Conservation (phyloP, 2,797 vertebrate genomes). For the Molossus molossus region DNA sequence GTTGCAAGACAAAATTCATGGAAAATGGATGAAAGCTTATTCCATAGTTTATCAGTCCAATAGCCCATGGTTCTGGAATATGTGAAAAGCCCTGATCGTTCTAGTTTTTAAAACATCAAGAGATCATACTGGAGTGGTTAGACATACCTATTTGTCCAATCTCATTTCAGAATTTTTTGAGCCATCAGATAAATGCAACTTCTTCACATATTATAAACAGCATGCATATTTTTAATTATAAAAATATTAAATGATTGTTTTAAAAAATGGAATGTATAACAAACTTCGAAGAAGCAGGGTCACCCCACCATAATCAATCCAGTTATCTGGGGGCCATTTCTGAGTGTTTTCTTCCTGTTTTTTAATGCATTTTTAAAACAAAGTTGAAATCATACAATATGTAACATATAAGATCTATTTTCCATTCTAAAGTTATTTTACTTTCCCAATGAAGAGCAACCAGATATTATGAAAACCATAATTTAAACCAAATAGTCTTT, state of each 20-base stretch:
- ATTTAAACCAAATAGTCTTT: constrained; percentile 16
- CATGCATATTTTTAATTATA: neutral
- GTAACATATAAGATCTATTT: neutral
- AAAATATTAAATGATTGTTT: neutral
- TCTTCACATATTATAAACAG: constrained; percentile 27
- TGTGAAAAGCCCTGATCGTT: constrained; percentile 7
- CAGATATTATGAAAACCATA: constrained; percentile 3
- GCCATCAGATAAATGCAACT: neutral
- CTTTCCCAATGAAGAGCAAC: neutral
- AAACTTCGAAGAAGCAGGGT: neutral
- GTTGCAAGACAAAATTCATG: constrained; percentile 53
- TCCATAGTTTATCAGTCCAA: constrained; percentile 9
- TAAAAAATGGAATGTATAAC: neutral
- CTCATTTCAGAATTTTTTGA: constrained; percentile 60
- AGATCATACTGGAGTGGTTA: neutral
- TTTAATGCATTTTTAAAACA: constrained; percentile 20
- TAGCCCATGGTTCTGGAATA: constrained; percentile 11
- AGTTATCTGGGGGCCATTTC: neutral
- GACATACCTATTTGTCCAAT: neutral
- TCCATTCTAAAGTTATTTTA: constrained; percentile 66
- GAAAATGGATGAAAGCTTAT: constrained; percentile 4
- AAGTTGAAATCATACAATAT: constrained; percentile 33
- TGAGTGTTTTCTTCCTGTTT: neutral
- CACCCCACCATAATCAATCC: neutral
- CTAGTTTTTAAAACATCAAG: constrained; percentile 13